Evolutionary conservation across 2,888 invertebrate species (phyloP), one percentile per base, ranked within the genome.

Genomic region (Panzeria rudis): DNA sequence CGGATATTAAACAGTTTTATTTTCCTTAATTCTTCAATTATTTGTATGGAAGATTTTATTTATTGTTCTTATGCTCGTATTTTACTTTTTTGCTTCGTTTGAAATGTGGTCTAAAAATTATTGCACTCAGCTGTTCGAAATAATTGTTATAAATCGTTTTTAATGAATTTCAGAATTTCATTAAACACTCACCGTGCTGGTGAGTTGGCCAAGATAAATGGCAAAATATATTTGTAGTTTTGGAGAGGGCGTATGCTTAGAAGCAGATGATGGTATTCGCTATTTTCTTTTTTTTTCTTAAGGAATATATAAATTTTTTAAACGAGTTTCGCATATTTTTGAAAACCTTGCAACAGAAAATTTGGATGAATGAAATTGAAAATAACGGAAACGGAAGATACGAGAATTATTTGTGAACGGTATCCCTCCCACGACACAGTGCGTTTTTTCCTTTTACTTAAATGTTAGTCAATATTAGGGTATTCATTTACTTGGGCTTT

Each of bases 121-220:
- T 47, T 38, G 23, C 54, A 20, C 7, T 72, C 79, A 80, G 79
- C 79, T 80, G 79, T 66, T 35, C 25, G 41, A 41, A 54, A 52
- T 64, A 54, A 5, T 23, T 20, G 11, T 17, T 32, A 9, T 9
- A 17, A 32, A 20, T 56, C 71, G 54, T 5, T 68, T 68, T 52
- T 29, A 52, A 47, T 32, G 54, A 44, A 38, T 62, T 79, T 52
- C 0, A 1, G 5, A 64, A 44, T 23, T 62, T 41, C 32, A 17
- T 17, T 35, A 29, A 69, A 38, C 15, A 52, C 4, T 5, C 13
- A 3, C 20, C n/a, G n/a, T n/a, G n/a, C n/a, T 20, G 5, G 35
- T 9, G 7, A 35, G 7, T 15, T 47, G 72, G 47, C 23, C 61
- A 41, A 72, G 15, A 8, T 72, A 25, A 52, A 23, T 25, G 1